Conservation (phyloP, 2,888 invertebrate genomes). For the Apodemia hepburni region DNA sequence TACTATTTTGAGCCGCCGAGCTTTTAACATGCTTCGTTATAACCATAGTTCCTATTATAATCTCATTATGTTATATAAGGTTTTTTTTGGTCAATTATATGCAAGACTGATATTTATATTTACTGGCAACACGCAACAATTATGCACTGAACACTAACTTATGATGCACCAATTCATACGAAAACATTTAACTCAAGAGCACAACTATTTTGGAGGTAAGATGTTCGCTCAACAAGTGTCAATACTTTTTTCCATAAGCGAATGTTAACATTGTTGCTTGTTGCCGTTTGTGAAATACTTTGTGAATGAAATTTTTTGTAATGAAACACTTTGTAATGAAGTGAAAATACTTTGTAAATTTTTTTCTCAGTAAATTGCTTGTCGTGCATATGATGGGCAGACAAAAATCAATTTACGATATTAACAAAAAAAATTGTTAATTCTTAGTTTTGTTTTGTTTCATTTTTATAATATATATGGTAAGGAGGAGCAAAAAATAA, state of each 20-base stretch:
- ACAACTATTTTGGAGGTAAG: not conserved
- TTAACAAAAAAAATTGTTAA: no score
- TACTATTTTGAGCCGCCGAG: not conserved
- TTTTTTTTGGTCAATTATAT: not conserved
- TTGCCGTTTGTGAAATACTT: not conserved
- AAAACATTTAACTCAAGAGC: not conserved
- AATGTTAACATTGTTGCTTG: not conserved
- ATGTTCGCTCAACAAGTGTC: not conserved
- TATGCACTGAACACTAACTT: not conserved
- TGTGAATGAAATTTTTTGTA: no score
- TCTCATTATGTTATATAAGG: not conserved
- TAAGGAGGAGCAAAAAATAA: no score
- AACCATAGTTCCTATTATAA: not conserved
- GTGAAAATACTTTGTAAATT: not conserved
- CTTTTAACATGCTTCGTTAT: conserved; percentile 12
- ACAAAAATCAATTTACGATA: not conserved
- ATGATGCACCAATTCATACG: not conserved
- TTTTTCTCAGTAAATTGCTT: not conserved
- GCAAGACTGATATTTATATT: not conserved
- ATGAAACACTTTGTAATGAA: no score
- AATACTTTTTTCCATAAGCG: not conserved
- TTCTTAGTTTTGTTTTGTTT: no score
- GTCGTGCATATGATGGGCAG: not conserved
- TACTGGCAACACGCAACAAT: not conserved
- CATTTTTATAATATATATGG: no score